These are phyloP conservation scores for Felis catus DNA, from an alignment of 2,113 vertebrate genomes.

Conservation along the genomic window F.catus_Fca126_mat1.0 CM031414.1:113916001-113916500, in stretches of 20 bases:
- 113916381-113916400: not conserved
- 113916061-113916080: not conserved
- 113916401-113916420: not conserved
- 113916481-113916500: not conserved
- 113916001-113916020: not conserved
- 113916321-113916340: not conserved
- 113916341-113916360: constrained; percentile 31
- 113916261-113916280: not conserved
- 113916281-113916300: not conserved
- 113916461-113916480: constrained; percentile 47
- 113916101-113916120: not conserved
- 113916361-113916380: not conserved
- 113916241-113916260: constrained; percentile 12
- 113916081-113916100: not conserved
- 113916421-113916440: not conserved
- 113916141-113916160: not conserved
- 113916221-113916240: not conserved
- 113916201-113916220: not conserved
- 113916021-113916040: not conserved
- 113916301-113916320: not conserved
- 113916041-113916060: constrained; percentile 28
- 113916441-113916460: not conserved
- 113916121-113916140: not conserved
- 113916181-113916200: constrained; percentile 29
- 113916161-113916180: not conserved